Evolutionary conservation across 2,888 invertebrate species (phyloP).

Genomic region (Drosophila niveifrons): DNA sequence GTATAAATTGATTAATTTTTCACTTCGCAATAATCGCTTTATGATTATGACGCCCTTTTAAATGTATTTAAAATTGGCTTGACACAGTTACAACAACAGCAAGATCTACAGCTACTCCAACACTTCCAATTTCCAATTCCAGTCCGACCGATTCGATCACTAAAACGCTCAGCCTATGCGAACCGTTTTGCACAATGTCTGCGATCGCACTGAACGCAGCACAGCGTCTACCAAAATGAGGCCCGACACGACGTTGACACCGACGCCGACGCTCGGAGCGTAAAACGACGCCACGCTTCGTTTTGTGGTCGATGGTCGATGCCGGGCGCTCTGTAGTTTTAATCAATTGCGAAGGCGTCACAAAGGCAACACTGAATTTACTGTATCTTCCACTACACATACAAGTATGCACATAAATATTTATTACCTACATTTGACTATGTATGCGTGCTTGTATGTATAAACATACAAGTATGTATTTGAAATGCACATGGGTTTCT

Average conservation of each 20-base stretch:
- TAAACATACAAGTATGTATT: constrained; percentile 5
- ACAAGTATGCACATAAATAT: not conserved
- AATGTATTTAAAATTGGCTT: constrained; percentile 46
- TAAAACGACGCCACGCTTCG: constrained; percentile 13
- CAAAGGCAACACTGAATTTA: constrained; percentile 36
- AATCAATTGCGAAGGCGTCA: constrained; percentile 72
- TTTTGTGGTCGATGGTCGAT: constrained; percentile 24
- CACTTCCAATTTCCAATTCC: constrained; percentile 35
- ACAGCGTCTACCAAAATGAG: constrained; percentile 29
- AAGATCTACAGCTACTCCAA: constrained; percentile 31
- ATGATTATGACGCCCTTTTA: constrained; percentile 39
- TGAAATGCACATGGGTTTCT: constrained; percentile 45
- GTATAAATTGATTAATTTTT: constrained; percentile 16
- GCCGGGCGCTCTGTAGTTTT: constrained; percentile 57
- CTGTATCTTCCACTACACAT: constrained; percentile 26
- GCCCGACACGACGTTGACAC: constrained; percentile 3
- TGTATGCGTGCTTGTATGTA: not conserved
- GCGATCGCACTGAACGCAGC: constrained; percentile 72
- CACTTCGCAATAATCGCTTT: constrained; percentile 4
- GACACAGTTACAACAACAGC: constrained; percentile 49
- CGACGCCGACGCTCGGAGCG: not conserved
- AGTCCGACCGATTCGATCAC: constrained; percentile 4
- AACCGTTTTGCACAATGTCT: constrained; percentile 74
- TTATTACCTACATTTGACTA: constrained; percentile 6
- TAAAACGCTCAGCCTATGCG: constrained; percentile 24